Evolutionary conservation across 2,888 invertebrate species (phyloP), one percentile per base, ranked within the genome.

Genomic region (Lasioglossum leucozonium): DNA sequence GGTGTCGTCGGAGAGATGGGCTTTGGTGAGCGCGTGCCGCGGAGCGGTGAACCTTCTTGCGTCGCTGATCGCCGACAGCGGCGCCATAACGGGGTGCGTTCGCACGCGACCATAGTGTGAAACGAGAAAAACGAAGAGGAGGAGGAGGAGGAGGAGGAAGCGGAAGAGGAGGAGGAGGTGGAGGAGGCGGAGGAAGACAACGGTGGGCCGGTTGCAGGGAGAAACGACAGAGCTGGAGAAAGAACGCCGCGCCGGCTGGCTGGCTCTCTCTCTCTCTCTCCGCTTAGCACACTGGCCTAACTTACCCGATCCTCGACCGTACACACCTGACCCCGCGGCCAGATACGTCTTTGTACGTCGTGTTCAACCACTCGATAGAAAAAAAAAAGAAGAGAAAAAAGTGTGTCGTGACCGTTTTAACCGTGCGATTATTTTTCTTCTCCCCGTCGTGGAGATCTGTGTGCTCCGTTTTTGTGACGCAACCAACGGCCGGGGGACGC

Each of bases 41-140:
- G 81, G 77, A 80, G 82, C 77, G 86, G 83, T 88, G 86, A 81
- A 85, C 85, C 81, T 88, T 80, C 81, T 87, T 80, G 86, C 79
- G 79, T 79, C 44, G 85, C 71, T 83, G 79, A 84, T 87, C 77
- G 84, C 72, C 76, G 87, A 82, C 82, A 86, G 87, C 82, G 86
- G 82, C 90, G 88, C 88, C 89, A 87, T 88, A 89, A 86, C 85
- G 81, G 88, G 85, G 81, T 76, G 89, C 88, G 87, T 88, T 87
- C 78, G 69, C 84, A 73, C 89, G 86, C 82, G 83, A 58, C 51
- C 71, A 30, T 55, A 55, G 82, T 82, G 87, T 82, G 80, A 87
- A 77, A 74, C 72, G 44, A 58, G 30, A 44, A 42, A 67, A 42
- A 67, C 30, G 51, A 51, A n/a, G 16, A 58, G 47, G 22, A 40